phyloP scores from a whole-genome alignment of 1,140 invertebrate genomes.

The Lerema accius region DNA sequence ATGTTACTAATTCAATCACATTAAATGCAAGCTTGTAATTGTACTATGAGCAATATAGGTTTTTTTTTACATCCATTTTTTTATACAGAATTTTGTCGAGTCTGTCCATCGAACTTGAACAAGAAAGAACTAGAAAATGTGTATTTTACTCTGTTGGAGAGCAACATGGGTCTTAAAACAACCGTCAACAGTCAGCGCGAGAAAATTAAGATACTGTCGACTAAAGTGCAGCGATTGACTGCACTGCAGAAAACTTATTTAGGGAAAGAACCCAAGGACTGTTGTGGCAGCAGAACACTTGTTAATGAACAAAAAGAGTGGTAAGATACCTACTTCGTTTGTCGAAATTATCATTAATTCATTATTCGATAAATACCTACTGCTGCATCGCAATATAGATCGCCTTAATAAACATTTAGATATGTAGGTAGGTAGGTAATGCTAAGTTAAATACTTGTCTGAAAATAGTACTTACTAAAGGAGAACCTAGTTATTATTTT shows the following conservation, averaged over 20 bases:
- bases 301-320: constrained; percentile 64
- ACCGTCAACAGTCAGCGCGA: constrained; percentile 61
- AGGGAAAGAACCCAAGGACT: constrained; percentile 47
- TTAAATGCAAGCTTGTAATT: too few species aligned
- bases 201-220: constrained; percentile 57
- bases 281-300: constrained; percentile 51
- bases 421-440: too few species aligned
- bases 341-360: too few species aligned
- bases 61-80: too few species aligned
- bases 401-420: too few species aligned
- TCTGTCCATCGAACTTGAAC: constrained; percentile 63
- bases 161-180: constrained; percentile 62
- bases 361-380: too few species aligned
- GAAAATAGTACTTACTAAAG: too few species aligned
- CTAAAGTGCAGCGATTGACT: constrained; percentile 60
- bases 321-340: constrained; percentile 50
- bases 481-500: too few species aligned
- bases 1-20: too few species aligned
- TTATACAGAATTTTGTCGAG: constrained; percentile 54
- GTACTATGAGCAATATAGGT: too few species aligned
- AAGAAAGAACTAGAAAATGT: constrained; percentile 66
- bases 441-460: too few species aligned
- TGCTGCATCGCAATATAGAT: too few species aligned
- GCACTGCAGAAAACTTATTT: constrained; percentile 39
- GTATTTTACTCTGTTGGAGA: constrained; percentile 63